Conservation (phyloP, 2,888 invertebrate species). For the Agonopterix arenella region DNA sequence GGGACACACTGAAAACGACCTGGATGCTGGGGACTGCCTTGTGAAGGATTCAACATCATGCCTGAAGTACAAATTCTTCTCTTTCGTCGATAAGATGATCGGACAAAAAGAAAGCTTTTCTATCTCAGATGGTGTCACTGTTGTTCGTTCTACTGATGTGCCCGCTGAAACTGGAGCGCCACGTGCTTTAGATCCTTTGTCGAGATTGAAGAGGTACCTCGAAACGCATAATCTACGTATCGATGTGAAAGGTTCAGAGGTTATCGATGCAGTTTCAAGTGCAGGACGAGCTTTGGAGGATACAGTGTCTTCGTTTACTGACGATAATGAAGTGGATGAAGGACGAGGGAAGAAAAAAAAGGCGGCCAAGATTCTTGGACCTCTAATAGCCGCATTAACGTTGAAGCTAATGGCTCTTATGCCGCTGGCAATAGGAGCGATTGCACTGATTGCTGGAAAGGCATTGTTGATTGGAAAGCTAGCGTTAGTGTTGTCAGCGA, state of each 20-base stretch:
- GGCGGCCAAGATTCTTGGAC: slow-evolving; percentile 86
- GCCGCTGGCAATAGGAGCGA: slow-evolving; percentile 87
- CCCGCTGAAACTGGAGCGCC: slow-evolving; percentile 87
- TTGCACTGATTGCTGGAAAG: slow-evolving; percentile 91
- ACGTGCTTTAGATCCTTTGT: slow-evolving; percentile 81
- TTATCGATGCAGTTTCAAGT: slow-evolving; percentile 86
- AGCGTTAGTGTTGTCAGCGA: slow-evolving; percentile 87
- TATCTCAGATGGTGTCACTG: slow-evolving; percentile 88
- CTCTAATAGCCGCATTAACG: slow-evolving; percentile 84
- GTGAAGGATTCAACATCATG: slow-evolving; percentile 90
- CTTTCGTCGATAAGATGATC: slow-evolving; percentile 90
- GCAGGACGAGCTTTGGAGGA: slow-evolving; percentile 89
- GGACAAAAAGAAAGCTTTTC: slow-evolving; percentile 88
- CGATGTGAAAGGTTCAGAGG: slow-evolving; percentile 90
- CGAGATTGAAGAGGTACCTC: slow-evolving; percentile 85
- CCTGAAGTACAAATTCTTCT: slow-evolving; percentile 91
- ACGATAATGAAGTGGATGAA: slow-evolving; percentile 80
- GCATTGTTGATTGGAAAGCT: slow-evolving; percentile 90
- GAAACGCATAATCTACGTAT: slow-evolving; percentile 89
- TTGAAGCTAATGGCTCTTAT: slow-evolving; percentile 87
- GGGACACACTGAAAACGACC: slow-evolving; percentile 84
- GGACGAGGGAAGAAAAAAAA: slow-evolving; percentile 91
- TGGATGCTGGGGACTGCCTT: slow-evolving; percentile 88
- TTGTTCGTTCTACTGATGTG: slow-evolving; percentile 84
- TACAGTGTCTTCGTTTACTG: slow-evolving; percentile 79